Evolutionary conservation across 1,140 invertebrate species (phyloP), one percentile per base, ranked within the genome.

Genomic region (Hormaphis cornu): DNA sequence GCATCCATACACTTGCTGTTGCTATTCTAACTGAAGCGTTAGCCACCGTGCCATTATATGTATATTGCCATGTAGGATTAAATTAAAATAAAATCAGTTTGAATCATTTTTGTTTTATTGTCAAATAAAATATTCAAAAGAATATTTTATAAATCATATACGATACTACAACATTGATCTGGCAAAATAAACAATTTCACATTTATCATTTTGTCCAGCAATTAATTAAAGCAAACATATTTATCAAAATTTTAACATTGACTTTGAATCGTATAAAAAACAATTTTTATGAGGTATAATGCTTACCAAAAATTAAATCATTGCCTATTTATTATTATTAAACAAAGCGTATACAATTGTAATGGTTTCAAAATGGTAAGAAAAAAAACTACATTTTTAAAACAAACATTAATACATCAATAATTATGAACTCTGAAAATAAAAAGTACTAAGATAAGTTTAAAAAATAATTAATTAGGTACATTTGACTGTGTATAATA

Each of bases 251-350:
- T 28, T n/a, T n/a, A n/a, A 42, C 7, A 59, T 24, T 26, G 42
- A 59, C 1, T 14, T 61, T 5, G 12, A 28, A 28, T n/a, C 8
- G 24, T 33, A 18, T 20, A 4, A 42, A 48, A 40, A 14, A 24
- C 14, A 40, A 59, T 42, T 26, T 59, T 44, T 63, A 63, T 63
- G 42, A 63, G 59, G 59, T 63, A 63, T 10, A 63, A 28, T 63
- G 42, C 18, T 46, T 63, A 63, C 59, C 59, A 63, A 63, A 46
- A 61, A 46, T 46, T 63, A 63, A 63, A 63, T 44, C 0, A 26
- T 59, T 30, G 48, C 59, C 42, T 63, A 63, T 63, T 63, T 63
- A 63, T 63, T 63, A 46, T 42, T 14, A 14, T n/a, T 22, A 16
- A 30, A 53, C 18, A 16, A 59, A 42, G 24, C 42, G 20, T 33